Conservation (phyloP, 2,113 vertebrate genomes). For the Poeciliopsis occidentalis region DNA sequence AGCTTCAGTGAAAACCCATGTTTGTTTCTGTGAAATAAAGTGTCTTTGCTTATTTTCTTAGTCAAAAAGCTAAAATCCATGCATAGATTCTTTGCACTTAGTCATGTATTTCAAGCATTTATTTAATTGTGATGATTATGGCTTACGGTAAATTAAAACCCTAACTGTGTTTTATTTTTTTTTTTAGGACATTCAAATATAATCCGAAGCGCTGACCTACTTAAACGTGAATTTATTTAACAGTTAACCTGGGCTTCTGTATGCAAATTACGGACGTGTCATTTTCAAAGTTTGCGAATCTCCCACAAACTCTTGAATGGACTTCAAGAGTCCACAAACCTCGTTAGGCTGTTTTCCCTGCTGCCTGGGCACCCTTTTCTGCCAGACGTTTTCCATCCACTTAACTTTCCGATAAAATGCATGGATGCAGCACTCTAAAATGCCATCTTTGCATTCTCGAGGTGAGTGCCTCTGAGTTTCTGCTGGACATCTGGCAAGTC, state of each 20-base stretch:
- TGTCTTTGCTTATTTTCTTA: no score
- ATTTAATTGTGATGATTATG: not conserved
- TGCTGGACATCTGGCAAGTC: no score
- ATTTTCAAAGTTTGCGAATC: not conserved
- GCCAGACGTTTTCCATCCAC: not conserved
- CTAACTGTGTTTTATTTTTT: not conserved
- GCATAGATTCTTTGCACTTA: no score
- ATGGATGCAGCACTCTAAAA: not conserved
- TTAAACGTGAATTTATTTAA: not conserved
- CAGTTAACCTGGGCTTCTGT: not conserved
- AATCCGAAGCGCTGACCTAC: not conserved
- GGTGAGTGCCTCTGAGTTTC: no score
- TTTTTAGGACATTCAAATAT: not conserved
- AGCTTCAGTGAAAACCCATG: conserved; percentile 16
- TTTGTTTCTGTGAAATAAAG: not conserved
- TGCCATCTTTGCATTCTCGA: no score
- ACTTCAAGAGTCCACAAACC: not conserved
- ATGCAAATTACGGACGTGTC: not conserved
- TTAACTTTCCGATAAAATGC: not conserved
- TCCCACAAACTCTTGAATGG: not conserved
- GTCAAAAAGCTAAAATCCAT: no score
- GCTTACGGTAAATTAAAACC: not conserved
- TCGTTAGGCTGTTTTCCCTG: no score
- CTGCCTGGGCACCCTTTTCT: no score
- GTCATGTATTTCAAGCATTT: not conserved